phyloP scores from a whole-genome alignment of 2,113 vertebrate genomes.

The Xenopus laevis region DNA sequence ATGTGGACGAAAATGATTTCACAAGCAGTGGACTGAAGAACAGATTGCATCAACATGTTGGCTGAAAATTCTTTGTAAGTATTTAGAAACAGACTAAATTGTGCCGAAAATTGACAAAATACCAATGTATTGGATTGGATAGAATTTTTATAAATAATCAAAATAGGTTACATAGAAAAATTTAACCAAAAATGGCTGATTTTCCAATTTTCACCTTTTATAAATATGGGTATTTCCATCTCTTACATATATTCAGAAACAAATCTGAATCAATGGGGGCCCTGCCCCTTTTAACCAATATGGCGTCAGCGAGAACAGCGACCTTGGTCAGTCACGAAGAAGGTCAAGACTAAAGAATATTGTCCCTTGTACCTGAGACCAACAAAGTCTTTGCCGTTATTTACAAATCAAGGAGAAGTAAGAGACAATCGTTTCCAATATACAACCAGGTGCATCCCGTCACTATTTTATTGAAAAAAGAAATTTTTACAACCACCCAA shows the following conservation, averaged over 20 bases:
- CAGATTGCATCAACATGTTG: too few relatives aligned
- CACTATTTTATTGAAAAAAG: constrained; percentile 53
- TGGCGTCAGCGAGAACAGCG: constrained; percentile 16
- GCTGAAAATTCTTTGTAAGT: too few relatives aligned
- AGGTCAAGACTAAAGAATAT: constrained; percentile 49
- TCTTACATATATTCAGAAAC: not conserved
- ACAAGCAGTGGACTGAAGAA: too few relatives aligned
- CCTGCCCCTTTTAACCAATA: constrained; percentile 15
- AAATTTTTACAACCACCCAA: constrained; percentile 56
- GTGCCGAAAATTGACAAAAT: too few relatives aligned
- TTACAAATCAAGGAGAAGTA: constrained; percentile 64
- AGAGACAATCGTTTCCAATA: constrained; percentile 55
- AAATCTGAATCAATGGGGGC: constrained; percentile 12
- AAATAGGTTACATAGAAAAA: too few relatives aligned
- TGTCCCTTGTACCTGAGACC: constrained; percentile 68
- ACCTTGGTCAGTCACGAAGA: constrained; percentile 35
- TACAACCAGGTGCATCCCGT: constrained; percentile 61
- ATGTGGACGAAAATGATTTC: too few relatives aligned
- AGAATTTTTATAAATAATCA: too few relatives aligned
- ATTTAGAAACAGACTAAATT: too few relatives aligned
- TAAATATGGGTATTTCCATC: constrained; percentile 5
- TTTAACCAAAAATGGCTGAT: not conserved
- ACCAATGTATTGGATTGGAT: too few relatives aligned
- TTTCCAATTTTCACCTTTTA: not conserved
- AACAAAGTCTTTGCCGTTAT: constrained; percentile 57